Base-by-base conservation (phyloP, 2,888 invertebrate genomes). In the Arrhopalites spinosus region DNA sequence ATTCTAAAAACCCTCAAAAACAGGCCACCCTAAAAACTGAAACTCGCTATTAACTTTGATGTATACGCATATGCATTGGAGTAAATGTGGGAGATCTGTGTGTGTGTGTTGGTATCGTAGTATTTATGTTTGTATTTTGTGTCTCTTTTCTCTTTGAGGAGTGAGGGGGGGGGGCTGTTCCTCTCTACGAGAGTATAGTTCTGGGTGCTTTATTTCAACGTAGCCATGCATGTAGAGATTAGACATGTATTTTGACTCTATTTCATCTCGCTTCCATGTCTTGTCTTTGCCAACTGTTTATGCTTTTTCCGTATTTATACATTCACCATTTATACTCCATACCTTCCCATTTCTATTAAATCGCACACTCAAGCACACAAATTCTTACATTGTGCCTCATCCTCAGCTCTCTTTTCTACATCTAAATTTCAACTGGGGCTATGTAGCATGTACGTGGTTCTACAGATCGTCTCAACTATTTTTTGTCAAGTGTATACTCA, bases 11-110 rank as follows among this genome's bases (percentile, higher is more conserved):
- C n/a, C n/a, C n/a, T n/a, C n/a, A n/a, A n/a, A n/a, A n/a, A n/a
- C n/a, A n/a, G n/a, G n/a, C n/a, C n/a, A n/a, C n/a, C n/a, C n/a
- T n/a, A n/a, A n/a, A n/a, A n/a, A n/a, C n/a, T n/a, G n/a, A n/a
- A n/a, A n/a, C n/a, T n/a, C 73, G 53, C 73, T 64, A 73, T 73
- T 73, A 73, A 73, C 66, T 73, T 73, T 73, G 73, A 73, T 73
- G 47, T 73, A 73, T 45, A 17, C 20, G 13, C n/a, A 13, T 30
- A 56, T 69, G 69, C 27, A 72, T 63, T 63, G 72, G 59, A 61
- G 45, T 63, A 72, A 61, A 72, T 61, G 72, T 63, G 61, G 25
- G 61, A 63, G 23, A 72, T 72, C 72, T 56, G 30, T 50, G 45
- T 59, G 3, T 59, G 11, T 59, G 2, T 59, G 7, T 59, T 11